These are phyloP conservation scores for Arenaria interpres DNA, from an alignment of 2,113 vertebrate genomes.

Conservation along the genomic window DNA sequence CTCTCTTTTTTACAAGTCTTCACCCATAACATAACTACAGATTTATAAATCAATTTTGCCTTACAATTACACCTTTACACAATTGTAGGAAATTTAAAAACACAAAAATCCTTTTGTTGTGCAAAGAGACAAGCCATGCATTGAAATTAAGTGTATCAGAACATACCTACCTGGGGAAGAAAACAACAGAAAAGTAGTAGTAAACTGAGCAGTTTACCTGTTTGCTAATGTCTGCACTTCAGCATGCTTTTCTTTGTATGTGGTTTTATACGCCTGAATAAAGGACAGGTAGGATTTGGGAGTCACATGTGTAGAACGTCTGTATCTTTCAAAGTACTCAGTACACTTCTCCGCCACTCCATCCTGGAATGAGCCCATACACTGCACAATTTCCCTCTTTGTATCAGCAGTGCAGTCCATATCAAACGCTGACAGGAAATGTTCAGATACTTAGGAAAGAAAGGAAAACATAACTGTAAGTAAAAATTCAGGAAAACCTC, in stretches of 20 bases:
- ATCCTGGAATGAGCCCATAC: conserved; percentile 97
- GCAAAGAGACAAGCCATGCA: not conserved
- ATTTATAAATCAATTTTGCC: not conserved
- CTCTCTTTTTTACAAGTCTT: not conserved
- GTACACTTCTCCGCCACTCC: conserved; percentile 93
- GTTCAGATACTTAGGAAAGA: conserved; percentile 84
- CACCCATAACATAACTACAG: not conserved
- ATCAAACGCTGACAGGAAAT: conserved; percentile 88
- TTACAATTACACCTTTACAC: not conserved
- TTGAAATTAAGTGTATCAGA: not conserved
- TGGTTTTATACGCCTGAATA: conserved; percentile 91
- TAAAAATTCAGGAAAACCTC: not conserved
- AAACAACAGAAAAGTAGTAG: not conserved
- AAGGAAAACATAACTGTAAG: not conserved
- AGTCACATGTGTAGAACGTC: conserved; percentile 90
- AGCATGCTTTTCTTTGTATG: conserved; percentile 87
- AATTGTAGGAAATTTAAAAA: not conserved
- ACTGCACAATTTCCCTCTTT: conserved; percentile 89
- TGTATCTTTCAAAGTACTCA: conserved; percentile 93
- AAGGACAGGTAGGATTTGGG: conserved; percentile 97
- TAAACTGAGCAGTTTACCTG: conserved; percentile 74
- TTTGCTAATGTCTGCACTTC: conserved; percentile 88
- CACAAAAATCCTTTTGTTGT: not conserved
- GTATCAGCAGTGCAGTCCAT: conserved; percentile 85
- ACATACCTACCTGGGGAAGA: not conserved